phyloP scores from a whole-genome alignment of 1,140 invertebrate genomes.

The Metaphire vulgaris region DNA sequence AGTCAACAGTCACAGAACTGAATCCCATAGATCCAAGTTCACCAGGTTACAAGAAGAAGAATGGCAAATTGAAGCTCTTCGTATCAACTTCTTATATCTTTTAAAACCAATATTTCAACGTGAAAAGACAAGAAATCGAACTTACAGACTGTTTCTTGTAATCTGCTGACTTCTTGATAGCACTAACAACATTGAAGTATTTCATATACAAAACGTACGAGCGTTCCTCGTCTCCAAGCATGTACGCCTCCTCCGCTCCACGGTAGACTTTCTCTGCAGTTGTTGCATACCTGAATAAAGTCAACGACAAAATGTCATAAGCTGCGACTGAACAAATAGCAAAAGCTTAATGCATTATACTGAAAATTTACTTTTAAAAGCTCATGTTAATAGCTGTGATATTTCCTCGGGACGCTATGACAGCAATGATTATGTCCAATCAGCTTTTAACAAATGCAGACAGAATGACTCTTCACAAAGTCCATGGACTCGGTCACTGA shows the following conservation, averaged over 20 bases:
- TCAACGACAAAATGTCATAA: constrained; percentile 7
- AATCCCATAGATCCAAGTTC: neutral
- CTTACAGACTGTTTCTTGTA: constrained; percentile 44
- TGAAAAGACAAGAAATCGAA: no score
- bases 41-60: neutral
- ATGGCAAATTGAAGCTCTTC: no score
- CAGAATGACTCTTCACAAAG: neutral
- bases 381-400: neutral
- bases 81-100: no score
- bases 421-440: constrained; percentile 1
- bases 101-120: no score
- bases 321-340: no score
- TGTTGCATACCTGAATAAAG: constrained; percentile 36
- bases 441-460: neutral
- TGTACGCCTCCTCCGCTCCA: constrained; percentile 54
- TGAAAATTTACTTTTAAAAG: neutral
- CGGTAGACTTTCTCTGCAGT: constrained; percentile 58
- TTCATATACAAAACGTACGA: constrained; percentile 66
- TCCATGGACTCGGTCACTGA: no score
- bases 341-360: neutral
- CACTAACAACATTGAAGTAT: constrained; percentile 59
- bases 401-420: neutral
- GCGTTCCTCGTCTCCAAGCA: constrained; percentile 61
- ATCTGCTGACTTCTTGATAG: constrained; percentile 37
- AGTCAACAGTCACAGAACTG: neutral